These are phyloP conservation scores for Heterodera carotae DNA, from an alignment of 1,140 invertebrate species.

Conservation along the genomic window DNA sequence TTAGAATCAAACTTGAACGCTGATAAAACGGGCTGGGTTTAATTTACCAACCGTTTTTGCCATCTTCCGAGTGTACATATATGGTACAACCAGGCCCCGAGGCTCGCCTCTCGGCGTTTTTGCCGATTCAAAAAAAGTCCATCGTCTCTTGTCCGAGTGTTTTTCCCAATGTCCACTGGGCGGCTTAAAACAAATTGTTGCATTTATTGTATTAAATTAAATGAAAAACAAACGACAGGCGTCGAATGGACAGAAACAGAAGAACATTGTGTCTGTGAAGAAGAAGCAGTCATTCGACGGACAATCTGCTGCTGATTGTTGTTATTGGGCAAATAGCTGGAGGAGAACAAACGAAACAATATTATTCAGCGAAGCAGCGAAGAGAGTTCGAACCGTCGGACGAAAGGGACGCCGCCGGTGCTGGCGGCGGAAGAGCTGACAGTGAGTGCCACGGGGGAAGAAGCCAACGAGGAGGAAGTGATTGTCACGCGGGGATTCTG, in stretches of 20 bases:
- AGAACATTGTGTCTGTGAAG: slow-evolving; percentile 19
- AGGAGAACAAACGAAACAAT: no score
- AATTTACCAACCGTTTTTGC: slow-evolving; percentile 47
- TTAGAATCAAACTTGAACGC: not conserved
- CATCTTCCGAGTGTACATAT: slow-evolving; percentile 46
- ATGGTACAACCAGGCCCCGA: slow-evolving; percentile 53
- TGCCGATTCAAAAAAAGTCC: slow-evolving; percentile 58
- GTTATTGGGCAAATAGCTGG: slow-evolving; percentile 26
- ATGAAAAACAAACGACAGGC: not conserved
- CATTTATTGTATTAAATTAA: not conserved
- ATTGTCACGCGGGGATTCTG: slow-evolving; percentile 2
- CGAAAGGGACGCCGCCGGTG: not conserved
- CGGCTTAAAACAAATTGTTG: not conserved
- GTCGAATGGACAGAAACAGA: slow-evolving; percentile 23
- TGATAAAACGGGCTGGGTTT: not conserved
- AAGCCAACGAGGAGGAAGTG: slow-evolving; percentile 21
- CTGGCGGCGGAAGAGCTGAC: slow-evolving; percentile 3
- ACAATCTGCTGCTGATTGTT: slow-evolving; percentile 13
- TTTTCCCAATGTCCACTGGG: not conserved
- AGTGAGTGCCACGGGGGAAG: slow-evolving; percentile 22
- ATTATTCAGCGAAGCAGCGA: no score
- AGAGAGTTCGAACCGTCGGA: slow-evolving; percentile 5
- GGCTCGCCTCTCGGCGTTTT: slow-evolving; percentile 59
- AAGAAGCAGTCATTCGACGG: slow-evolving; percentile 7
- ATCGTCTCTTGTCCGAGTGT: slow-evolving; percentile 36